Evolutionary conservation across 2,113 vertebrate species (phyloP).

Genomic region (Carassius carassius): DNA sequence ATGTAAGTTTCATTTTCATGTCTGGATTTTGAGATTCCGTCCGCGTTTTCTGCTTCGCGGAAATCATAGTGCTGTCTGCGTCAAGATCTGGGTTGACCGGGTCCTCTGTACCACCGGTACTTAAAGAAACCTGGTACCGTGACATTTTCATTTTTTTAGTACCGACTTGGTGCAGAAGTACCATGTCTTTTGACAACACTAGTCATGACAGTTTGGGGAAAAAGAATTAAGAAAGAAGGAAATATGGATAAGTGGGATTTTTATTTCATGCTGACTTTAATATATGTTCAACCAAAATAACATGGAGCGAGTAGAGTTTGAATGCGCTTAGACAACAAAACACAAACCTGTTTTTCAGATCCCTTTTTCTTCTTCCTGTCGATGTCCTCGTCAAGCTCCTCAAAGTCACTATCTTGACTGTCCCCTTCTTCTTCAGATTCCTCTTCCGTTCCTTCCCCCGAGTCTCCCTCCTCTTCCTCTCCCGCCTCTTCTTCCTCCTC

Average conservation of each 20-base stretch:
- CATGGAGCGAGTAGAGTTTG: background rate
- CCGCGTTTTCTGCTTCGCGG: too few species aligned
- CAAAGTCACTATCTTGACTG: constrained; percentile 76
- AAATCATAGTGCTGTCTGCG: too few species aligned
- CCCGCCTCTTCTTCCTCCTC: constrained; percentile 74
- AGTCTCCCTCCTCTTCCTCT: constrained; percentile 72
- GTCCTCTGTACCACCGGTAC: too few species aligned
- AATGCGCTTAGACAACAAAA: background rate
- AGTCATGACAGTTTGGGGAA: background rate
- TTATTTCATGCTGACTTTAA: background rate
- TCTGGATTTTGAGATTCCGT: too few species aligned
- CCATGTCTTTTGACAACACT: too few species aligned
- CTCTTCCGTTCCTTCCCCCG: constrained; percentile 84
- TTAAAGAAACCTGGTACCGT: too few species aligned
- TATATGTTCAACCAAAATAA: background rate
- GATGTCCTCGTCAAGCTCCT: constrained; percentile 43
- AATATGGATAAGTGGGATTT: too few species aligned
- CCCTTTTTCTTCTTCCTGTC: constrained; percentile 34
- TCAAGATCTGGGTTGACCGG: too few species aligned
- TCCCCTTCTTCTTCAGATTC: constrained; percentile 70
- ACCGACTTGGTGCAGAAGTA: too few species aligned
- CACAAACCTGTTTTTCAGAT: constrained; percentile 44
- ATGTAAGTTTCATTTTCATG: too few species aligned
- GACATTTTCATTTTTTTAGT: too few species aligned
- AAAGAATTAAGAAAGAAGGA: background rate